These are phyloP conservation scores for Agrilus biguttatus DNA, from an alignment of 2,888 invertebrate species.

Conservation along the genomic window DNA sequence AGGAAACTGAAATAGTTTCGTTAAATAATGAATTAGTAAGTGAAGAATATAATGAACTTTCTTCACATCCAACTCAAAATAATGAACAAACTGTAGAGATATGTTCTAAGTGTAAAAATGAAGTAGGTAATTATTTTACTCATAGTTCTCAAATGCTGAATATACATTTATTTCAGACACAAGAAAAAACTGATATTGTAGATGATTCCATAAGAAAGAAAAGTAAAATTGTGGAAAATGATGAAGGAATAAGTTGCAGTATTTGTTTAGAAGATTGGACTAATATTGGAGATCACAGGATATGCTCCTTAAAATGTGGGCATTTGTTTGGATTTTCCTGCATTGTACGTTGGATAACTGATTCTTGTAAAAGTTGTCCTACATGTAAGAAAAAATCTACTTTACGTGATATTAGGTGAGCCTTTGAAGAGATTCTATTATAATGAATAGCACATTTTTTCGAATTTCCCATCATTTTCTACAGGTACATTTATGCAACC, in stretches of 20 bases:
- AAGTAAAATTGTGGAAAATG: slow-evolving; percentile 11
- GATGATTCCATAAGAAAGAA: no score
- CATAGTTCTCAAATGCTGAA: no score
- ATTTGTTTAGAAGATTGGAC: slow-evolving; percentile 86
- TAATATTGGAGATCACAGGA: slow-evolving; percentile 69
- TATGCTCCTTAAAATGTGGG: slow-evolving; percentile 81
- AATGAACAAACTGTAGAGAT: no score
- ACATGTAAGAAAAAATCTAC: slow-evolving; percentile 60
- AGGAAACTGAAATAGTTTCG: no score
- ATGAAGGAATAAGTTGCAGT: slow-evolving; percentile 62
- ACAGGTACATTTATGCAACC: slow-evolving; percentile 67
- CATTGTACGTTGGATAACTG: slow-evolving; percentile 54
- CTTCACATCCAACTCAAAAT: no score
- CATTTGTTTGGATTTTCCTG: slow-evolving; percentile 82
- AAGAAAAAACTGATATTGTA: no score
- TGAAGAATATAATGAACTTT: no score
- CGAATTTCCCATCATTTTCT: slow-evolving; percentile 10
- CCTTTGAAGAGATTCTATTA: neutral
- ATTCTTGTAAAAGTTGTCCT: slow-evolving; percentile 59
- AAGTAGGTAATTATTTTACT: no score
- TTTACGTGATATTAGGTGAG: slow-evolving; percentile 16
- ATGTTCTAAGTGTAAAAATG: no score
- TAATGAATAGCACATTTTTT: neutral
- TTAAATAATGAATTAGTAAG: no score
- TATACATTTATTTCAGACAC: no score